Evolutionary conservation across 2,888 invertebrate species (phyloP), one percentile per base, ranked within the genome.

Genomic region (Yponomeuta malinellus): DNA sequence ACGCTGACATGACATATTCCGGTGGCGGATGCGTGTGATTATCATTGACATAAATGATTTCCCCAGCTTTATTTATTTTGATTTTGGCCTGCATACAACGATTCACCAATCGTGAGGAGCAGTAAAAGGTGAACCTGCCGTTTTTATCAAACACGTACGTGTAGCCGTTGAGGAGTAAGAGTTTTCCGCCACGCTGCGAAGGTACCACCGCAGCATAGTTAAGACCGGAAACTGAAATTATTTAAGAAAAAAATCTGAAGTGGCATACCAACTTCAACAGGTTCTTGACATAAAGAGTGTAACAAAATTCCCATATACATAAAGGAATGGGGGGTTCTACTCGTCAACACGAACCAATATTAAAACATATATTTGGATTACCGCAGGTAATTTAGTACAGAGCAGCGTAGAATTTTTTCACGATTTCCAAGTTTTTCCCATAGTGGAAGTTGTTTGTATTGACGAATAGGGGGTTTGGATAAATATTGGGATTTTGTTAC

Each of bases 1-100:
- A 29, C 48, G 48, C 5, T 6, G 72, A 63, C 1, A 72, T 31
- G 0, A 71, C 2, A 68, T 74, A 74, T 5, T 63, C 63, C 10
- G 73, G 72, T 10, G 73, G 74, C 48, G 66, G 33, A 48, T 74
- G 74, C 5, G 71, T 69, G 43, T 74, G 74, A 0, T 68, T 63
- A 0, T 59, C 65, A 15, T 23, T 71, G 12, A 43, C 8, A 1
- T 64, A 69, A 12, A 70, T 23, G 6, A 71, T 70, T 29, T 64
- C 48, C 15, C 72, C 71, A 8, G 65, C 64, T 9, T 48, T 48
- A 23, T 31, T 43, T 29, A 73, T 33, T 63, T 71, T 73, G 23
- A 73, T 48, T 59, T 31, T 33, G n/a, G 67, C 73, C n/a, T 69
- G 52, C 65, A 72, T 73, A 8, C 69, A 70, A 1, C 48, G 43